These are phyloP conservation scores for Scolopax mira DNA, from an alignment of 2,113 vertebrate genomes.

Conservation along the genomic window DNA sequence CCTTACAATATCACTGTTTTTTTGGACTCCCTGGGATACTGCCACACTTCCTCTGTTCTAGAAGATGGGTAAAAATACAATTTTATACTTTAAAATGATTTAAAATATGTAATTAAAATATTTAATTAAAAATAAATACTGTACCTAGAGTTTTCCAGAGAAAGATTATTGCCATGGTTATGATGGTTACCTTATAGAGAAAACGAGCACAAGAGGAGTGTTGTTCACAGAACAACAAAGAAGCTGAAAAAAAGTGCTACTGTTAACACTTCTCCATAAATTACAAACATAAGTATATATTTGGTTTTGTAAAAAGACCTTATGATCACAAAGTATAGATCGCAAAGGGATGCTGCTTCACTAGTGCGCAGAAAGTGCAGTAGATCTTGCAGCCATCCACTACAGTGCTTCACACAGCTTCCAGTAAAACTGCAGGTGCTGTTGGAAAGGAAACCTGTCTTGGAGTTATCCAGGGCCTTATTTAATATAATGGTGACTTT, in stretches of 20 bases:
- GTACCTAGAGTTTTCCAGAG: not conserved
- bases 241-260: not conserved
- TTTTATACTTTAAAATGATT: not conserved
- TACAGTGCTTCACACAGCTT: not conserved
- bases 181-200: not conserved
- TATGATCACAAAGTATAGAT: not conserved
- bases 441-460: not conserved
- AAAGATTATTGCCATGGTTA: not conserved
- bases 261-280: not conserved
- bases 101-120: not conserved
- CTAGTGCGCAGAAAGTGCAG: not conserved
- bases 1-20: not conserved
- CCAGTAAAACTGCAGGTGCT: not conserved
- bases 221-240: not conserved
- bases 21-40: not conserved
- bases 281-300: not conserved
- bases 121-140: not conserved
- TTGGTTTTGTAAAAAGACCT: not conserved
- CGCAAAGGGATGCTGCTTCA: not conserved
- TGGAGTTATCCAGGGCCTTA: not conserved
- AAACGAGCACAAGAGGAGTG: not conserved
- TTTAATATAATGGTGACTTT: not conserved
- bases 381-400: not conserved
- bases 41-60: not conserved
- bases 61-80: not conserved